Base-by-base conservation (phyloP, 2,113 vertebrate genomes). In the Calyptomena viridis region DNA sequence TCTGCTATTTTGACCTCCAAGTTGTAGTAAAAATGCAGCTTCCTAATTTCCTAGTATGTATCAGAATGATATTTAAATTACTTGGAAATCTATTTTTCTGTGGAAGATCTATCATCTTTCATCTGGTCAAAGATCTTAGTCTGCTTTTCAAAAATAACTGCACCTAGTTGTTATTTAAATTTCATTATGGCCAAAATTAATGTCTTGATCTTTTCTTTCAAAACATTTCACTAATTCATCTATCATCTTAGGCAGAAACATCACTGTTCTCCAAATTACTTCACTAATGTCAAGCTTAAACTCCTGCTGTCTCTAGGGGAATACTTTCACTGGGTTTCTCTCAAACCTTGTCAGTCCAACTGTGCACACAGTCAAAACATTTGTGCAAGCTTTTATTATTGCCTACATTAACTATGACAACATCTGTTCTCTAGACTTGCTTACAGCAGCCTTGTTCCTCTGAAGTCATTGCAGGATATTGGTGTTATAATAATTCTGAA, bases 311-410 rank as follows among this genome's bases (percentile, higher is more conserved):
- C 88, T 92, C 72, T 78, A 74, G 59, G 31, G 83, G 31, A 6
- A 73, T 7, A 6, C 15, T 85, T 93, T 76, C 71, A 64, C n/a
- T 53, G n/a, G 20, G 49, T 75, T 91, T 88, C 50, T 79, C 74
- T 94, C 84, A 92, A 77, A 88, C 55, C n/a, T 77, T 88, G 58
- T 87, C 82, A 80, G 63, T 86, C 84, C 81, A 89, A 33, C 93
- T 94, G 69, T 81, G 64, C 42, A 86, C 5, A 0, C 67, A 90
- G 63, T 72, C 53, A 88, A 92, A 94, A 80, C 68, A 62, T 85
- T 94, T 86, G 59, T 80, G 67, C 53, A 77, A 92, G 50, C n/a
- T 88, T 88, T 93, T 88, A 56, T 90, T 92, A 77, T 76, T 86
- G 75, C 59, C 59, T 77, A 9, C 69, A 78, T 84, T 87, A 94